A percentile compares a stretch with the other conserved stretches of the same genome.
Conservation (phyloP, 2,888 invertebrate genomes). For the Rotaria sp. region DNA sequence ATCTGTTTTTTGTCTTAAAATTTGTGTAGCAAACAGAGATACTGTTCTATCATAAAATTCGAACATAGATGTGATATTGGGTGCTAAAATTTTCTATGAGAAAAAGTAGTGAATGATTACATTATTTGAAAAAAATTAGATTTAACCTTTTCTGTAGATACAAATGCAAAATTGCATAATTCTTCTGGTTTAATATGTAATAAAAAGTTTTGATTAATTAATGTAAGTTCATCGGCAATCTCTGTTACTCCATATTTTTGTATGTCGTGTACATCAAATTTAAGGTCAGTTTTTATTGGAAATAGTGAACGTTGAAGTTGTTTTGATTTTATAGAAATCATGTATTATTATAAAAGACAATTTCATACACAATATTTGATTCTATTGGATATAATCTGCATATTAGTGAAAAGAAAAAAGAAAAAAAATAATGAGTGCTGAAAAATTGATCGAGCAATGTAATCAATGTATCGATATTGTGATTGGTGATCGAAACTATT, state of each 20-base stretch:
- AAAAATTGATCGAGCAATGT: too few species aligned
- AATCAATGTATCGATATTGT: too few species aligned
- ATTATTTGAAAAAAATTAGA: background rate
- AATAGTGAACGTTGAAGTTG: background rate
- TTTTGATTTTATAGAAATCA: background rate
- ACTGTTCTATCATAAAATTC: background rate
- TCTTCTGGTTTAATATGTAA: background rate
- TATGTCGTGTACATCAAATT: conserved; percentile 72
- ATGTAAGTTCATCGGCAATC: background rate
- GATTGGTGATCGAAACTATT: too few species aligned
- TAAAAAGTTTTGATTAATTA: background rate
- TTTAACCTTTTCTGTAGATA: background rate
- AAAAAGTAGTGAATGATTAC: background rate
- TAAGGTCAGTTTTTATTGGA: background rate
- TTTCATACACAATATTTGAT: too few species aligned
- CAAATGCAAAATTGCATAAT: background rate
- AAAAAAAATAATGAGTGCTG: too few species aligned
- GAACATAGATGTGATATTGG: background rate
- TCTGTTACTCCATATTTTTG: background rate
- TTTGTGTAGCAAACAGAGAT: background rate
- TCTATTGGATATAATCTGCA: too few species aligned
- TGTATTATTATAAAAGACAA: background rate
- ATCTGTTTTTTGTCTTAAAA: background rate
- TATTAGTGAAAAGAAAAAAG: too few species aligned
- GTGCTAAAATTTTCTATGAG: background rate